Conservation (phyloP, 2,888 invertebrate species). For the Thymelicus sylvestris region DNA sequence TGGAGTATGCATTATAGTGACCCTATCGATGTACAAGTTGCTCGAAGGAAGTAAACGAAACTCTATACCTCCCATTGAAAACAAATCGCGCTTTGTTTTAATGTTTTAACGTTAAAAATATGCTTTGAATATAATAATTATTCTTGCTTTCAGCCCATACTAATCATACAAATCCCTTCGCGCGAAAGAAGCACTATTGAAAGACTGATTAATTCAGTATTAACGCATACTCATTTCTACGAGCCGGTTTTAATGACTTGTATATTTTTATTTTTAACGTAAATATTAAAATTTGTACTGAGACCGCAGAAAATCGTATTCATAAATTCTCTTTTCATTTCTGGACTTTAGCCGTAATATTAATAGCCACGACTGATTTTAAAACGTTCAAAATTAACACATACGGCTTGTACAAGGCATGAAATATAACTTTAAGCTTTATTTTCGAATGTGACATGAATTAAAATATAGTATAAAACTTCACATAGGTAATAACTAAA, state of each 20-base stretch:
- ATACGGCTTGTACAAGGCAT: slow-evolving; percentile 10
- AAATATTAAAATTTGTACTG: slow-evolving; percentile 21
- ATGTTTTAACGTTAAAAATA: slow-evolving; percentile 18
- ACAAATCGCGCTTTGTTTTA: slow-evolving; percentile 21
- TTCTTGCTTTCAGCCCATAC: slow-evolving; percentile 10
- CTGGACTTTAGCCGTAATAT: slow-evolving; percentile 30
- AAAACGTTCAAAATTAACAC: slow-evolving; percentile 27
- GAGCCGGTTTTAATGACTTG: slow-evolving; percentile 24
- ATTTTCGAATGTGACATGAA: background rate
- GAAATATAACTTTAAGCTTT: slow-evolving; percentile 13
- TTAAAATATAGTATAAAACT: background rate
- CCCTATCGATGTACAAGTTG: slow-evolving; percentile 43
- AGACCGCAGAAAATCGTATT: slow-evolving; percentile 25
- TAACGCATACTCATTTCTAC: slow-evolving; percentile 23
- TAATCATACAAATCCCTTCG: slow-evolving; percentile 29
- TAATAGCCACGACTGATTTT: slow-evolving; percentile 28
- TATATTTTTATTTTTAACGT: slow-evolving; percentile 15
- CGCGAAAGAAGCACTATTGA: slow-evolving; percentile 24
- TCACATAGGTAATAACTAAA: no score
- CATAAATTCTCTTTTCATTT: slow-evolving; percentile 34
- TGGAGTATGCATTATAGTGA: slow-evolving; percentile 48
- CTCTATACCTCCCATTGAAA: slow-evolving; percentile 1
- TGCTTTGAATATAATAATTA: slow-evolving; percentile 3
- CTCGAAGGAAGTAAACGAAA: slow-evolving; percentile 22
- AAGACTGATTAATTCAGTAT: slow-evolving; percentile 21